Percentiles rank a stretch among this genome's conserved stretches.
Conservation (phyloP, 2,113 vertebrate genomes). For the Mormyrus lacerda region DNA sequence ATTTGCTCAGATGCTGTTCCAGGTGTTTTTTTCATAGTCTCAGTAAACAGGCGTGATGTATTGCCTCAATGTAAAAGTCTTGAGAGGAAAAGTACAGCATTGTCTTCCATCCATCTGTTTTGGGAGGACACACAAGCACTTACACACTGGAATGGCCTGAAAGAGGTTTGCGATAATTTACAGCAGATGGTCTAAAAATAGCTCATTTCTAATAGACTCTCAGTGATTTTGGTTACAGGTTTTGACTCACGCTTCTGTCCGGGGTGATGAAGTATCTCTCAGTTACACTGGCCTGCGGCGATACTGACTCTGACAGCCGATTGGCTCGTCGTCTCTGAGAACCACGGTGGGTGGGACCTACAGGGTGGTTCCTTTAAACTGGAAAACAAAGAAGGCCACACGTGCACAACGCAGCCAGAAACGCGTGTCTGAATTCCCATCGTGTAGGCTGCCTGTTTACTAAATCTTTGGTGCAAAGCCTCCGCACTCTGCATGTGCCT, state of each 20-base stretch:
- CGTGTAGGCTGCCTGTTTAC: neutral
- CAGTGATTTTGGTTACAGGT: neutral
- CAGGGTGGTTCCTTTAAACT: neutral
- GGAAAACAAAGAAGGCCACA: neutral
- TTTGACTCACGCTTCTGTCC: neutral
- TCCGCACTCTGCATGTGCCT: neutral
- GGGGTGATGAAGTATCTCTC: neutral
- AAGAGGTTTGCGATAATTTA: slow-evolving; percentile 42
- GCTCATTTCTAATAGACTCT: slow-evolving; percentile 15
- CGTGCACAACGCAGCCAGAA: neutral
- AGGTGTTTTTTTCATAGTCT: neutral
- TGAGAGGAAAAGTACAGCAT: slow-evolving; percentile 31
- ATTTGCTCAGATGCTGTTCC: neutral
- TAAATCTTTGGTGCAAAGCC: neutral
- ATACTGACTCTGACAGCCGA: neutral
- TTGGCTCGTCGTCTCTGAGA: neutral
- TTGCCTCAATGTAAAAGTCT: slow-evolving; percentile 21
- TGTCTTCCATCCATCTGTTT: slow-evolving; percentile 46
- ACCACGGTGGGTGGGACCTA: neutral
- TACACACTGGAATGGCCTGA: slow-evolving; percentile 29
- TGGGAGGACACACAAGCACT: slow-evolving; percentile 17
- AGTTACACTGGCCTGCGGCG: neutral
- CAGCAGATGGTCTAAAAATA: slow-evolving; percentile 45
- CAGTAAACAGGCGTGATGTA: neutral
- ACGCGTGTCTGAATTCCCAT: neutral